Evolutionary conservation across 2,888 invertebrate genomes (phyloP).

Genomic region (Tetanocera ferruginea): DNA sequence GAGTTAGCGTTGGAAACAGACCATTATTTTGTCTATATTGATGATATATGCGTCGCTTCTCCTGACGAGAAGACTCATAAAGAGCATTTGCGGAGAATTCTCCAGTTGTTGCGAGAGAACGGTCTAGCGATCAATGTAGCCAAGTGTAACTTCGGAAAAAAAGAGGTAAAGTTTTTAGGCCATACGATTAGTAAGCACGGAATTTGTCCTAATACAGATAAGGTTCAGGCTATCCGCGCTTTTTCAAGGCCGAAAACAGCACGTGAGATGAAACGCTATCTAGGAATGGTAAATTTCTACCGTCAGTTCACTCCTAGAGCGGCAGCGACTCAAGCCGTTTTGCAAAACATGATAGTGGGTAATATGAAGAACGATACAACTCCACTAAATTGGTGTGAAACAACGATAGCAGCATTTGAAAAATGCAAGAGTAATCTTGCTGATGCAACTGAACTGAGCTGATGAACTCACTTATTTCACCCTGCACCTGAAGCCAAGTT

Average conservation of each 20-base stretch:
- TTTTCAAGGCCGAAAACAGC: conserved; percentile 32
- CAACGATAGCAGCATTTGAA: conserved; percentile 37
- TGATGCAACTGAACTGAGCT: too few species aligned
- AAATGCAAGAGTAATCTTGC: conserved; percentile 40
- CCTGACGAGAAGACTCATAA: conserved; percentile 30
- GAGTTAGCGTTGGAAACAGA: conserved; percentile 29
- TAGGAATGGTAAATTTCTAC: conserved; percentile 50
- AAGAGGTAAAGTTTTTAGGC: conserved; percentile 22
- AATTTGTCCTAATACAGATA: conserved; percentile 43
- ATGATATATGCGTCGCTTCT: conserved; percentile 42
- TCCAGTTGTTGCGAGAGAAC: conserved; percentile 7
- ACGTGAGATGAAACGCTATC: conserved; percentile 44
- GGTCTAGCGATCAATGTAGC: conserved; percentile 35
- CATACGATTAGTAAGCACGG: conserved; percentile 33
- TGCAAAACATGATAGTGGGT: conserved; percentile 39
- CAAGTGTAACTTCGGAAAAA: conserved; percentile 40
- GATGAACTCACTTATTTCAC: conserved; percentile 21
- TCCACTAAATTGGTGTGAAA: conserved; percentile 36
- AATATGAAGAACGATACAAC: conserved; percentile 47
- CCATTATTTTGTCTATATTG: conserved; percentile 41
- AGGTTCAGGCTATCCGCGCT: conserved; percentile 25
- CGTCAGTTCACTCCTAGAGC: conserved; percentile 39
- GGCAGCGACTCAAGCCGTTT: conserved; percentile 19
- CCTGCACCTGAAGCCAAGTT: conserved; percentile 26
- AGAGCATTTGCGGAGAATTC: conserved; percentile 22